A percentile compares a stretch with the other conserved stretches of the same genome.
These are phyloP conservation scores for Drosophila funebris DNA, from an alignment of 1,140 invertebrate species.

Conservation along the genomic window DNA sequence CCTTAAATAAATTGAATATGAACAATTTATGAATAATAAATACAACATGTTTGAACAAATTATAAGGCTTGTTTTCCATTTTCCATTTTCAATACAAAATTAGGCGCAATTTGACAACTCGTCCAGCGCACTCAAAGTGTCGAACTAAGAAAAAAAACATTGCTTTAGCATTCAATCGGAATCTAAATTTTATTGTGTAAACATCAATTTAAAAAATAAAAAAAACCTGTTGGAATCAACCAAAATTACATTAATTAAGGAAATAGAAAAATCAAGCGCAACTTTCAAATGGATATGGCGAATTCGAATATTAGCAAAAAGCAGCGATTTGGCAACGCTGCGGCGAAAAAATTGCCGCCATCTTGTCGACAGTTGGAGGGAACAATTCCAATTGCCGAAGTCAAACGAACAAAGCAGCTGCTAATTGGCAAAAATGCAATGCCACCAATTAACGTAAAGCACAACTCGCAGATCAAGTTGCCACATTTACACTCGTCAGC, in stretches of 20 bases:
- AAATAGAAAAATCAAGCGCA: not conserved
- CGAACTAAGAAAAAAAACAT: not conserved
- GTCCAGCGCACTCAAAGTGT: not conserved
- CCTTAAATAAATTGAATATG: slow-evolving; percentile 23
- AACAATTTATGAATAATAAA: not conserved
- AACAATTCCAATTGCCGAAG: not conserved
- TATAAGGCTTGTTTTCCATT: not conserved
- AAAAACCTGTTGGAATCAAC: not conserved
- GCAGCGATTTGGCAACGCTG: not conserved
- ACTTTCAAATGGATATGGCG: not conserved
- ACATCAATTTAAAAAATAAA: not conserved
- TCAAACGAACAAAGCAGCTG: not conserved
- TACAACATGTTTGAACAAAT: not conserved
- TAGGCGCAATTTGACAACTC: not conserved
- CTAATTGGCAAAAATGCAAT: not conserved
- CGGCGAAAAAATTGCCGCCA: not conserved
- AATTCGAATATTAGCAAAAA: not conserved
- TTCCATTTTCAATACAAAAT: too few species aligned
- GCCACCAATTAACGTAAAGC: too few species aligned
- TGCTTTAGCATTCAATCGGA: not conserved
- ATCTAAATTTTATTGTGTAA: not conserved
- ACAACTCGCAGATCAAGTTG: not conserved
- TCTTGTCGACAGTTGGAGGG: not conserved
- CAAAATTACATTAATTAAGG: not conserved
- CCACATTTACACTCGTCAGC: not conserved